phyloP scores from a whole-genome alignment of 2,888 invertebrate species.

The Cremastinae sp. region DNA sequence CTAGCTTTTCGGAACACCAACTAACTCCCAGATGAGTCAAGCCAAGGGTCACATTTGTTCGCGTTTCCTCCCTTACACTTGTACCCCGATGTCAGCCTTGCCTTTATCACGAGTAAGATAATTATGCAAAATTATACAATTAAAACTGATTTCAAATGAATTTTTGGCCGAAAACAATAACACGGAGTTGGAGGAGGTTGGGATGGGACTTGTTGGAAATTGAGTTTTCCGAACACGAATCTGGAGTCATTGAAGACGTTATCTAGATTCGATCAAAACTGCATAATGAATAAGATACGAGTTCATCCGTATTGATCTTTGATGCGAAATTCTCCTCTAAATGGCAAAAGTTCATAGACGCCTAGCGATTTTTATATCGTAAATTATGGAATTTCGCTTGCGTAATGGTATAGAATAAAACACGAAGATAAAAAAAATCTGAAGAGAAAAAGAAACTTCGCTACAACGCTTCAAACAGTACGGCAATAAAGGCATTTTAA shows the following conservation, averaged over 20 bases:
- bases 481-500: slow-evolving; percentile 63
- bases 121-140: no score
- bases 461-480: slow-evolving; percentile 48
- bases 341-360: no score
- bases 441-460: slow-evolving; percentile 45
- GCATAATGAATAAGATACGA: no score
- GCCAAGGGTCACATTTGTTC: slow-evolving; percentile 30
- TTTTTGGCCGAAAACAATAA: no score
- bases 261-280: no score
- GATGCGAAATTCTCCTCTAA: no score
- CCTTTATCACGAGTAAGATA: not conserved
- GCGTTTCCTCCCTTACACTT: not conserved
- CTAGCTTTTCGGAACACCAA: slow-evolving; percentile 33
- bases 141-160: no score
- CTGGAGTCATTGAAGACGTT: no score
- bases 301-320: no score
- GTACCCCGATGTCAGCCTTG: not conserved
- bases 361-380: slow-evolving; percentile 1
- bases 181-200: no score
- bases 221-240: no score
- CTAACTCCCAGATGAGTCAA: slow-evolving; percentile 23
- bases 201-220: no score
- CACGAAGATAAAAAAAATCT: slow-evolving; percentile 44
- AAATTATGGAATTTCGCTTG: slow-evolving; percentile 18
- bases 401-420: slow-evolving; percentile 39